Evolutionary conservation across 2,113 vertebrate species (phyloP).

Genomic region (Sisor rabdophorus): DNA sequence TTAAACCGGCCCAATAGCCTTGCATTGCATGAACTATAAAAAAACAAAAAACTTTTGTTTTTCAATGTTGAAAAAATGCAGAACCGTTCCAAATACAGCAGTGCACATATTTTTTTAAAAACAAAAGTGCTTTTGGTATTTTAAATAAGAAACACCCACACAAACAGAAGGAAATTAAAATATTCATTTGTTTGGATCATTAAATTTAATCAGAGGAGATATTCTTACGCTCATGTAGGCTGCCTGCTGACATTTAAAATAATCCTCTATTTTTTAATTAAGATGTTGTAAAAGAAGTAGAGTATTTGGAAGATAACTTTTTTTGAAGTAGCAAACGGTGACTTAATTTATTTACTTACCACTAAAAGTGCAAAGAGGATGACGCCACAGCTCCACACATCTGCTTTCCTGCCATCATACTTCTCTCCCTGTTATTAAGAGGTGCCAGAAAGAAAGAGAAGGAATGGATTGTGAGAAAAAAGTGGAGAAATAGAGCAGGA

Average conservation of each 20-base stretch:
- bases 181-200: constrained; percentile 13
- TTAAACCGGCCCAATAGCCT: not conserved
- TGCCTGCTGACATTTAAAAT: constrained; percentile 12
- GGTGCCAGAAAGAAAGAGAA: not conserved
- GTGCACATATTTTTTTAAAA: too few species aligned
- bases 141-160: constrained; percentile 10
- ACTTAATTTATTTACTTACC: constrained; percentile 74
- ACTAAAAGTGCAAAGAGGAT: constrained; percentile 97
- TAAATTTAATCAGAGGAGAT: constrained; percentile 24
- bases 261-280: constrained; percentile 9
- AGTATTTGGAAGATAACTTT: not conserved
- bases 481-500: not conserved
- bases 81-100: constrained; percentile 9
- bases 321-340: not conserved
- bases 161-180: constrained; percentile 13
- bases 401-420: constrained; percentile 95
- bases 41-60: not conserved
- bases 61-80: not conserved
- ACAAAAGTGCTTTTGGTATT: constrained; percentile 11
- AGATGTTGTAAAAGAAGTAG: not conserved
- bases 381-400: constrained; percentile 98
- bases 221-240: constrained; percentile 15
- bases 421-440: constrained; percentile 84
- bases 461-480: too few species aligned
- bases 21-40: not conserved